These are phyloP conservation scores for Drosophila orosa DNA, from an alignment of 1,140 invertebrate genomes.

Conservation along the genomic window DNA sequence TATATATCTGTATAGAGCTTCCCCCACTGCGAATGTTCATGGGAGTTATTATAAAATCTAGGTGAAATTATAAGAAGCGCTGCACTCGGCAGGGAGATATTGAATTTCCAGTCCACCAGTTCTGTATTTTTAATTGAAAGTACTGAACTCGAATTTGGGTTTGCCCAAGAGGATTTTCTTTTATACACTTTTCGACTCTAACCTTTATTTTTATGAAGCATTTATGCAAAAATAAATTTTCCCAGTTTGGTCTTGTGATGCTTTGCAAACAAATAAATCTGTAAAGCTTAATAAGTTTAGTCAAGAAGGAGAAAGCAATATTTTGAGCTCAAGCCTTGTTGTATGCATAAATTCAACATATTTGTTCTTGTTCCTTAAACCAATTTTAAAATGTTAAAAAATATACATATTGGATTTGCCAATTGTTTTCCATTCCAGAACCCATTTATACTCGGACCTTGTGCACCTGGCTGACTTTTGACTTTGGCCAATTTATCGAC, in stretches of 20 bases:
- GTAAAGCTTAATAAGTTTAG: no score
- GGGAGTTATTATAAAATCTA: constrained; percentile 27
- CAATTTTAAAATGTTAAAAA: not conserved
- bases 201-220: not conserved
- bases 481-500: constrained; percentile 44
- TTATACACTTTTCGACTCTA: not conserved
- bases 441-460: not conserved
- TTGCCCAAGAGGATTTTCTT: constrained; percentile 1
- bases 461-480: constrained; percentile 22
- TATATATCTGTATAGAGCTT: constrained; percentile 13
- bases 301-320: not conserved
- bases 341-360: not conserved
- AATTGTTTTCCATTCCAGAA: constrained; percentile 5
- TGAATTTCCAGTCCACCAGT: not conserved
- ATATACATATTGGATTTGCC: not conserved
- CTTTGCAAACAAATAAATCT: not conserved
- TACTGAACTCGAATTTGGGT: not conserved
- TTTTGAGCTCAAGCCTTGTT: not conserved
- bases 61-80: constrained; percentile 16
- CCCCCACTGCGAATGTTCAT: not conserved
- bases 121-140: constrained; percentile 5
- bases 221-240: not conserved
- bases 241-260: not conserved
- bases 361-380: not conserved
- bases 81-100: not conserved